Conservation (phyloP, 2,797 vertebrate species). For the Rallus crepitans region DNA sequence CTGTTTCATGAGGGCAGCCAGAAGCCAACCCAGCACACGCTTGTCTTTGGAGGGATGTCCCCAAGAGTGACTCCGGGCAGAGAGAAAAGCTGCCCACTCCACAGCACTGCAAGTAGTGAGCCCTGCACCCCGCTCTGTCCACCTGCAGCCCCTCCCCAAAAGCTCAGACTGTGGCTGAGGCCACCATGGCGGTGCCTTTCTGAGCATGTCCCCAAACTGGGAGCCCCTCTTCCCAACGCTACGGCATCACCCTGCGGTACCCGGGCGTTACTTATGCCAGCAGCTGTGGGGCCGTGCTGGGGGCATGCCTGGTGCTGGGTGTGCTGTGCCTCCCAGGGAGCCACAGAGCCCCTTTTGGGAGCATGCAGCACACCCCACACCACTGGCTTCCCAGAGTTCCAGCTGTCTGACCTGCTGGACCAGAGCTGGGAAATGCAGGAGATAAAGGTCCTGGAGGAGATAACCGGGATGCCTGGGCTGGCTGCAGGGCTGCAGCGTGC, state of each 20-base stretch:
- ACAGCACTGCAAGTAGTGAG: rapidly evolving
- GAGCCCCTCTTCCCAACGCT: background rate
- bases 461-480: background rate
- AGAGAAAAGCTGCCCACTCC: background rate
- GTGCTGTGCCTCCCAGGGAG: background rate
- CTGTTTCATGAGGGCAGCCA: background rate
- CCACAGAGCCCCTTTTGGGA: rapidly evolving
- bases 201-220: rapidly evolving
- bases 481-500: background rate
- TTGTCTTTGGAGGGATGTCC: rapidly evolving
- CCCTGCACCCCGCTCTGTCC: background rate
- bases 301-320: background rate
- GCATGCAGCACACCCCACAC: background rate
- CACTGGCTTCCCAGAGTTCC: background rate
- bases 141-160: background rate
- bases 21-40: background rate
- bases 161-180: rapidly evolving
- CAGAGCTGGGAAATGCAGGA: background rate
- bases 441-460: background rate
- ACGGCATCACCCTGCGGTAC: background rate
- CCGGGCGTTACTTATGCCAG: rapidly evolving
- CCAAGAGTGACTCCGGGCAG: background rate
- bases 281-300: background rate
- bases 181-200: background rate
- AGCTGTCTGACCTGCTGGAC: background rate